phyloP scores from a whole-genome alignment of 1,140 invertebrate species.

The Cephus cinctus region DNA sequence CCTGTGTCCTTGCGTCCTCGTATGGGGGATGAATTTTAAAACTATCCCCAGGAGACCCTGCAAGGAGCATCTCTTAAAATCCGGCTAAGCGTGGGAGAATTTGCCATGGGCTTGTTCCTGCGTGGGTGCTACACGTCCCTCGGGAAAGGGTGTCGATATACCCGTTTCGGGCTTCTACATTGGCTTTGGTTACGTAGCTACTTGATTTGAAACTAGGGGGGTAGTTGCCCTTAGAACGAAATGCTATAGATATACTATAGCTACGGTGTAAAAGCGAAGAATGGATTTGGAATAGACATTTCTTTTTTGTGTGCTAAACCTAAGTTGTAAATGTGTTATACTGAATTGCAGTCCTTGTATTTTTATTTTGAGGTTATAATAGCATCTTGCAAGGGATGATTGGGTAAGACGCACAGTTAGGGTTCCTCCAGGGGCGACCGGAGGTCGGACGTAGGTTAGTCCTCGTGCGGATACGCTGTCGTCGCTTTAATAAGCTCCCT shows the following conservation, averaged over 20 bases:
- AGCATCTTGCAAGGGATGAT: too few relatives aligned
- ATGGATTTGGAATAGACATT: too few relatives aligned
- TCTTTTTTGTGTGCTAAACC: too few relatives aligned
- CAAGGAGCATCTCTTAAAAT: slow-evolving; percentile 38
- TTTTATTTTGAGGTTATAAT: too few relatives aligned
- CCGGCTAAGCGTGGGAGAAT: slow-evolving; percentile 29
- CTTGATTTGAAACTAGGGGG: too few relatives aligned
- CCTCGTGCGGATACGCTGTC: slow-evolving; percentile 26
- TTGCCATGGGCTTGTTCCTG: slow-evolving; percentile 39
- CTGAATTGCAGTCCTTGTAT: too few relatives aligned
- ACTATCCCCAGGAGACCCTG: slow-evolving; percentile 36
- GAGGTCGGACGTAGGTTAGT: slow-evolving; percentile 36
- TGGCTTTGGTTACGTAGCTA: too few relatives aligned
- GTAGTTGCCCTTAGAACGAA: too few relatives aligned
- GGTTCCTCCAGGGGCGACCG: slow-evolving; percentile 25
- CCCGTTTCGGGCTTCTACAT: too few relatives aligned
- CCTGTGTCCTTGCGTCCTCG: slow-evolving; percentile 18
- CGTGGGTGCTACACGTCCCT: slow-evolving; percentile 41
- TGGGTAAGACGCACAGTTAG: slow-evolving; percentile 34
- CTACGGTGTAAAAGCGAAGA: too few relatives aligned
- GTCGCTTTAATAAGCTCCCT: slow-evolving; percentile 35
- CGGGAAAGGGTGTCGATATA: slow-evolving; percentile 28
- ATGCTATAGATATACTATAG: too few relatives aligned
- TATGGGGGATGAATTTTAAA: slow-evolving; percentile 50
- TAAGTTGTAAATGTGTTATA: too few relatives aligned